These are phyloP conservation scores for Labroides dimidiatus DNA, from an alignment of 2,797 vertebrate species.

Conservation along the genomic window DNA sequence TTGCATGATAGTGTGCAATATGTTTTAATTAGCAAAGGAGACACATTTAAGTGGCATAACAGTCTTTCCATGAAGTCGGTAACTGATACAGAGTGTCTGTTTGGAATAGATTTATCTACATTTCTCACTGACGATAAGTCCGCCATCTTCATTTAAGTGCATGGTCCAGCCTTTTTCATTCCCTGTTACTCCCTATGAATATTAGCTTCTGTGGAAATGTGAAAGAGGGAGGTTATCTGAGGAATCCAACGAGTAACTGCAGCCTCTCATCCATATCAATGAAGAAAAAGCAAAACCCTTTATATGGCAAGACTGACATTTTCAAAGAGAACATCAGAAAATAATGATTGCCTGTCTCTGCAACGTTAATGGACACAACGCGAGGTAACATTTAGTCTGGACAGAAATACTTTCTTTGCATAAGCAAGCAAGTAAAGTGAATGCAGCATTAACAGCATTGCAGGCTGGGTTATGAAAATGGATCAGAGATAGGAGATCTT, in stretches of 20 bases:
- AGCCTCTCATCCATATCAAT: conserved; percentile 37
- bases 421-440: conserved; percentile 31
- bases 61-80: conserved; percentile 15
- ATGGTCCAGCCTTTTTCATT: not conserved
- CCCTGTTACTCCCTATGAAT: not conserved
- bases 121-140: conserved; percentile 19
- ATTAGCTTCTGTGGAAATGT: conserved; percentile 31
- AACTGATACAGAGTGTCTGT: conserved; percentile 23
- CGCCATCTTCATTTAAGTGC: conserved; percentile 30
- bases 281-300: conserved; percentile 21
- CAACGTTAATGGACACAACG: conserved; percentile 42
- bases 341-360: conserved; percentile 26
- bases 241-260: conserved; percentile 18
- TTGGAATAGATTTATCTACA: conserved; percentile 24
- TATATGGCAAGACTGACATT: conserved; percentile 13
- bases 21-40: conserved; percentile 31
- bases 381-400: conserved; percentile 41
- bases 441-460: conserved; percentile 21
- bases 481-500: conserved; percentile 3
- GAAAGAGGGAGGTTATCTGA: conserved; percentile 28
- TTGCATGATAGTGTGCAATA: conserved; percentile 11
- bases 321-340: conserved; percentile 30
- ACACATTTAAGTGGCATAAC: conserved; percentile 22
- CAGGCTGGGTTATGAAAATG: conserved; percentile 17
- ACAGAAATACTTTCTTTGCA: conserved; percentile 37